Evolutionary conservation across 2,888 invertebrate genomes (phyloP), one percentile per base, ranked within the genome.

Genomic region (Sisyra nigra): DNA sequence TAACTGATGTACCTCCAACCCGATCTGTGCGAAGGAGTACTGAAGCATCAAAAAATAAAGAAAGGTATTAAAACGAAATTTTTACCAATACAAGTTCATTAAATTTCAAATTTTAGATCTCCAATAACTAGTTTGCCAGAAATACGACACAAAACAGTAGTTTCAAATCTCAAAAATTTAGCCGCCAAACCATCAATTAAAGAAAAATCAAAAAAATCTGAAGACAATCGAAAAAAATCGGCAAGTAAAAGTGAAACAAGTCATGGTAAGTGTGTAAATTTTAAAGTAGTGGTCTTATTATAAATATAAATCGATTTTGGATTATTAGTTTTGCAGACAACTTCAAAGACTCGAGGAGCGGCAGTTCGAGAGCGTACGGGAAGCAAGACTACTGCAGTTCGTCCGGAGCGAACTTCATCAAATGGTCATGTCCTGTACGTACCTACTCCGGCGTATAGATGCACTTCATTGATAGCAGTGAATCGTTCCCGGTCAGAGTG

Each of bases 71-170:
- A 46, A 29, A 44, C 31, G 36, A 46, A 19, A 50, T 50, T 7
- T 38, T 37, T 19, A 52, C 48, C 44, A 51, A 43, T 44, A 41
- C n/a, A 10, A 33, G 34, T 9, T 18, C 11, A 19, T 9, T 7
- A 10, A 5, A 36, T 17, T 38, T 13, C 14, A 30, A 15, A 33
- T 33, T 11, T 11, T 11, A 33, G 13, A 47, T 52, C 58, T 45
- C 49, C 57, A 10, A 47, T 51, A 32, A 53, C 55, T 24, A 55
- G 55, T 48, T 52, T 64, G 41, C 62, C 63, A 7, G 65, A 65
- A 53, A 64, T 64, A 44, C 55, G 62, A 30, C 65, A 65, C 45
- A 65, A 62, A 52, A 64, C 63, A 3, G 64, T 63, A 1, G 54
- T 66, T 36, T 64, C 65, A 4, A 64, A 64, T 3, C 64, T 66